phyloP scores from a whole-genome alignment of 1,140 invertebrate species.

The Bombus turneri region DNA sequence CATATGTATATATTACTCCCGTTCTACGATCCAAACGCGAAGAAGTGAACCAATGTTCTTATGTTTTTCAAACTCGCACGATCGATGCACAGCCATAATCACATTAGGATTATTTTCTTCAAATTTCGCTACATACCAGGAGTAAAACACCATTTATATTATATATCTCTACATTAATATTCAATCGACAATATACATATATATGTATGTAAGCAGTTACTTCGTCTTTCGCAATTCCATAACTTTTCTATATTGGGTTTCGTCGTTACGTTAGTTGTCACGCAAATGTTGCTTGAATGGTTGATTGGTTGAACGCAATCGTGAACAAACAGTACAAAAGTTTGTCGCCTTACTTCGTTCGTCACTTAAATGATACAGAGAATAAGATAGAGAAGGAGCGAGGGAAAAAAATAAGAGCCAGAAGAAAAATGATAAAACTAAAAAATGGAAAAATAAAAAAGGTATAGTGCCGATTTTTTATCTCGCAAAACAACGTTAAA shows the following conservation, averaged over 20 bases:
- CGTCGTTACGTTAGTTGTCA: too few relatives aligned
- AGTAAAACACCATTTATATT: not conserved
- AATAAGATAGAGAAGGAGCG: not conserved
- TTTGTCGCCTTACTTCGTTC: constrained; percentile 13
- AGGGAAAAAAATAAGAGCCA: not conserved
- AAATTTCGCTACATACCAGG: not conserved
- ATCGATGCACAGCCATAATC: not conserved
- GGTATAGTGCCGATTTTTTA: not conserved
- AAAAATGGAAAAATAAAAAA: not conserved
- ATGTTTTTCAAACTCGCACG: not conserved
- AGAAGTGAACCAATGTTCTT: not conserved
- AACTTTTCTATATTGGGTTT: not conserved
- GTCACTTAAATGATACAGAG: not conserved
- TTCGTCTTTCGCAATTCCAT: not conserved
- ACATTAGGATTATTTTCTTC: not conserved
- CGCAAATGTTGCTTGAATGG: not conserved
- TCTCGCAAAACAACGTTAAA: not conserved
- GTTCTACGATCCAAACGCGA: not conserved
- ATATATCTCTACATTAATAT: not conserved
- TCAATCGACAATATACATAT: not conserved
- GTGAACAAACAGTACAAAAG: not conserved
- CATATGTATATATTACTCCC: not conserved
- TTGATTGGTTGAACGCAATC: not conserved
- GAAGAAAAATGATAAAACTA: not conserved
- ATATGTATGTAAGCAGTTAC: not conserved